Percentiles rank a stretch among this genome's conserved stretches.
These are phyloP conservation scores for Nansenia antarctica DNA, from an alignment of 2,113 vertebrate species.

Conservation along the genomic window DNA sequence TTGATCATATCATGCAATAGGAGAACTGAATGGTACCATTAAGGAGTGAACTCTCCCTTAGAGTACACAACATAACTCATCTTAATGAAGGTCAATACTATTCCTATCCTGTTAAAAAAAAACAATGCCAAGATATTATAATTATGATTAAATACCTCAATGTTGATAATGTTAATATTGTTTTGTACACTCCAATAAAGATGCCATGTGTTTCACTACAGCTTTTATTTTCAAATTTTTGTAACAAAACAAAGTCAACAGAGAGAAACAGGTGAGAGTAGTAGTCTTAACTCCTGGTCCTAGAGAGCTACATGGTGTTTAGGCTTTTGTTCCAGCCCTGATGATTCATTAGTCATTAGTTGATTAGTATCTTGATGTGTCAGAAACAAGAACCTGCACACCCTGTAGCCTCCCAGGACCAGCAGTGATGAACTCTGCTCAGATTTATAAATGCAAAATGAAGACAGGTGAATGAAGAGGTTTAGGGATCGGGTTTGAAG, in stretches of 20 bases:
- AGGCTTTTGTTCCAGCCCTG: neutral
- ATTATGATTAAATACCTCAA: conserved; percentile 38
- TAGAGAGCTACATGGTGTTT: neutral
- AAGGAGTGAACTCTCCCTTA: neutral
- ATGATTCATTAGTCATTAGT: neutral
- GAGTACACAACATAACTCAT: neutral
- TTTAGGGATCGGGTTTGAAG: neutral
- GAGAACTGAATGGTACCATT: no score
- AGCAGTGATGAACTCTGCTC: neutral
- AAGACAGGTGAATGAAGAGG: no score
- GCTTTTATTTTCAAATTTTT: conserved; percentile 34
- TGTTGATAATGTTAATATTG: neutral
- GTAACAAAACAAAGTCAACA: conserved; percentile 24
- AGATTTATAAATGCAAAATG: neutral
- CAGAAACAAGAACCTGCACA: neutral
- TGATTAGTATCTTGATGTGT: neutral
- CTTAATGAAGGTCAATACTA: neutral
- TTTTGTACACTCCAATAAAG: neutral
- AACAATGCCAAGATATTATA: conserved; percentile 3
- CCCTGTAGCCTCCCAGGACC: neutral
- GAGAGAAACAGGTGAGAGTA: neutral
- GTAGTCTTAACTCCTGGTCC: neutral
- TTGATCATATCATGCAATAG: no score
- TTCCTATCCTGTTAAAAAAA: neutral
- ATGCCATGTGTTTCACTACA: neutral